A percentile compares a stretch with the other conserved stretches of the same genome.
Evolutionary conservation across 2,888 invertebrate genomes (phyloP).

Genomic region (Pyrochroa serraticornis): DNA sequence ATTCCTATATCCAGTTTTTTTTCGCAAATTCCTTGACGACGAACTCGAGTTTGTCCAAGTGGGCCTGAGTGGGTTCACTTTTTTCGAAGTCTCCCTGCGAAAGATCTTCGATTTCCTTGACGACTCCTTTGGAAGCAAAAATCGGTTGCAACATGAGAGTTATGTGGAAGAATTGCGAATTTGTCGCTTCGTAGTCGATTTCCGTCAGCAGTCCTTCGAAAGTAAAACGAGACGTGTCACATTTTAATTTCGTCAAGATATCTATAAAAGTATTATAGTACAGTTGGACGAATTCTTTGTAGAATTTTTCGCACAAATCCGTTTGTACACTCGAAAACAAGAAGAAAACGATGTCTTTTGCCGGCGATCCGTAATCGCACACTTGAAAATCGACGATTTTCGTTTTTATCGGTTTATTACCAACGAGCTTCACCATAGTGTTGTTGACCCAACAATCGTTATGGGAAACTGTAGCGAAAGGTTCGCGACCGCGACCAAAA

Average conservation of each 20-base stretch:
- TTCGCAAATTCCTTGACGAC: conserved; percentile 11
- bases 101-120: conserved; percentile 51
- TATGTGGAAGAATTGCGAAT: conserved; percentile 54
- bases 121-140: conserved; percentile 46
- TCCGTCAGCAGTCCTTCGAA: conserved; percentile 8
- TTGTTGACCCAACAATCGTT: conserved; percentile 66
- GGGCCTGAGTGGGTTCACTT: neutral
- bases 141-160: conserved; percentile 56
- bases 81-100: conserved; percentile 53
- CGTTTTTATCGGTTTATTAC: conserved; percentile 25
- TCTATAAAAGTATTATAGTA: conserved; percentile 1
- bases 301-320: neutral
- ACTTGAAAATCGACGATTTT: conserved; percentile 44
- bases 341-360: conserved; percentile 39
- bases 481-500: conserved; percentile 43
- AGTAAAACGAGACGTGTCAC: conserved; percentile 7
- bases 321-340: conserved; percentile 36
- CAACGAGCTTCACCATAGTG: conserved; percentile 58
- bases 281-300: neutral
- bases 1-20: conserved; percentile 11
- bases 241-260: conserved; percentile 5
- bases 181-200: conserved; percentile 17
- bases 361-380: conserved; percentile 36
- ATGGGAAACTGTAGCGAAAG: conserved; percentile 63
- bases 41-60: conserved; percentile 6